phyloP scores from a whole-genome alignment of 2,113 vertebrate genomes.

The Dasyprocta punctata region DNA sequence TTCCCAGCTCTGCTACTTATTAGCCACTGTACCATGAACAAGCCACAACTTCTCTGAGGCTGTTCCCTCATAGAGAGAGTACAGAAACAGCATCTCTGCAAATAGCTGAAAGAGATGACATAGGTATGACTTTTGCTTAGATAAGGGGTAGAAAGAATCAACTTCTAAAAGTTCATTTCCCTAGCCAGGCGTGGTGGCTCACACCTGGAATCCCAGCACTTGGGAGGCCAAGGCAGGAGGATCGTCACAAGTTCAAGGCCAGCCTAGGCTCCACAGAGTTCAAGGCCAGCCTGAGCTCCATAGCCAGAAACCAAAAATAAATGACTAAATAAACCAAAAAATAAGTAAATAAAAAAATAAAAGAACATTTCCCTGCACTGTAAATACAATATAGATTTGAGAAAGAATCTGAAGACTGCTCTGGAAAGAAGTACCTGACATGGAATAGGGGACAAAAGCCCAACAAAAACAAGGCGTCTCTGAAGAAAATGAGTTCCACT shows the following conservation, averaged over 20 bases:
- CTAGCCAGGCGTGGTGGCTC: neutral
- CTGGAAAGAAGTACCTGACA: neutral
- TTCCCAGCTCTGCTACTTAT: neutral
- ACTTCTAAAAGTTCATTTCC: neutral
- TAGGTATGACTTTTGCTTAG: neutral
- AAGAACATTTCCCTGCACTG: neutral
- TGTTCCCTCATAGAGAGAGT: neutral
- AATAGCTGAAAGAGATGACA: neutral
- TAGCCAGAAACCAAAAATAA: neutral
- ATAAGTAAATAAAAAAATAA: neutral
- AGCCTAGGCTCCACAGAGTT: neutral
- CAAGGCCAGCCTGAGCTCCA: neutral
- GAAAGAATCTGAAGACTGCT: neutral
- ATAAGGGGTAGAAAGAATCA: neutral
- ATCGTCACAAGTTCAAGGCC: neutral
- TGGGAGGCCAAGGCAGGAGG: neutral
- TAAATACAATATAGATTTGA: neutral
- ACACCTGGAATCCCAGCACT: neutral
- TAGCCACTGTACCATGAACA: neutral
- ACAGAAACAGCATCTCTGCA: neutral
- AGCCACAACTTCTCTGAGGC: neutral
- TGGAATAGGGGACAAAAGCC: neutral
- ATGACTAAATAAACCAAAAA: too few relatives aligned
- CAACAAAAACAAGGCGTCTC: neutral
- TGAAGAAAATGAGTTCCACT: neutral